phyloP scores from a whole-genome alignment of 64 coral and sea anemone genomes.

The Cladopsammia gracilis region DNA sequence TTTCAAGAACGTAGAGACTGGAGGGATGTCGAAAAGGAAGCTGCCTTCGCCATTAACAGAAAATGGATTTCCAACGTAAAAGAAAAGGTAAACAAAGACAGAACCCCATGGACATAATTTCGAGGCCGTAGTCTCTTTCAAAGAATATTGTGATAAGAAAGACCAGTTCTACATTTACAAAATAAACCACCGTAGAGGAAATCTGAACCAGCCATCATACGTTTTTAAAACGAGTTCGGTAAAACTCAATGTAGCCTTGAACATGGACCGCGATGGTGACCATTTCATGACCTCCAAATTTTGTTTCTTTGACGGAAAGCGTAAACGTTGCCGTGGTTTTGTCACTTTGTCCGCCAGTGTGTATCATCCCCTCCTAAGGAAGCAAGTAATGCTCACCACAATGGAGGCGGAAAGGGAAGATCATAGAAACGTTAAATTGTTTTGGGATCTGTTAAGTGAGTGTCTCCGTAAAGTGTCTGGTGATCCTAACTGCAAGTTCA shows the following conservation, averaged over 20 bases:
- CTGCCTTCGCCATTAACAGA: neutral
- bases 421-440: too few relatives aligned
- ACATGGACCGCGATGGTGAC: conserved; percentile 10
- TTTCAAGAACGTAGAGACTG: conserved; percentile 1
- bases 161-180: conserved; percentile 27
- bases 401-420: too few relatives aligned
- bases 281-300: neutral
- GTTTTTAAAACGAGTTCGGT: conserved; percentile 16
- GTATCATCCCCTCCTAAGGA: too few relatives aligned
- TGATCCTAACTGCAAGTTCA: too few relatives aligned
- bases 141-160: conserved; percentile 12
- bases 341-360: too few relatives aligned
- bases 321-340: too few relatives aligned
- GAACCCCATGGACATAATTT: neutral
- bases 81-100: neutral
- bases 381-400: too few relatives aligned
- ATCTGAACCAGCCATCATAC: conserved; percentile 18
- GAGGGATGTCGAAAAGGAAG: neutral
- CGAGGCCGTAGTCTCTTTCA: neutral
- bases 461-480: too few relatives aligned
- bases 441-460: too few relatives aligned
- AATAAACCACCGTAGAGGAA: neutral
- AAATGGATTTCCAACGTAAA: conserved; percentile 16
- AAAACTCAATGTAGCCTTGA: neutral
- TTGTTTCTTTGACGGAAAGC: too few relatives aligned